These are phyloP conservation scores for Oncorhynchus masou DNA, from an alignment of 2,113 vertebrate species.

Conservation along the genomic window DNA sequence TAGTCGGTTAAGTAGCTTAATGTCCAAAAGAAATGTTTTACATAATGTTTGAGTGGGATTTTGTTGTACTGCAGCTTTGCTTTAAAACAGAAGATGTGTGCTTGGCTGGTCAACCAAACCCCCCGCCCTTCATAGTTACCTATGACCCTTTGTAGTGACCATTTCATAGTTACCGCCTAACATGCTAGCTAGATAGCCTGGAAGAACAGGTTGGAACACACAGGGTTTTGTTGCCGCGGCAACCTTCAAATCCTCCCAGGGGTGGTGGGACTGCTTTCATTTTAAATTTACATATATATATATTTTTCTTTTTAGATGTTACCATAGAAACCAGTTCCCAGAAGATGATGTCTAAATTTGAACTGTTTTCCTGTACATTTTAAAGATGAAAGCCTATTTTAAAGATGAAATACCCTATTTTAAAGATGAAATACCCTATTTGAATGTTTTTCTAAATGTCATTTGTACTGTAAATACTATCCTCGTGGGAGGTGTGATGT, in stretches of 20 bases:
- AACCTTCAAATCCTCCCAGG: constrained; percentile 11
- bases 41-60: constrained; percentile 76
- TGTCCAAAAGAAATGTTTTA: constrained; percentile 70
- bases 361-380: constrained; percentile 66
- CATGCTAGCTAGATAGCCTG: constrained; percentile 17
- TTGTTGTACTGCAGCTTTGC: constrained; percentile 75
- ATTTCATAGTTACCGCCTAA: too few relatives aligned
- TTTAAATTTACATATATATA: too few relatives aligned
- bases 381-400: constrained; percentile 69
- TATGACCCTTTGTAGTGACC: too few relatives aligned
- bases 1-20: constrained; percentile 68
- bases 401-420: constrained; percentile 67
- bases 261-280: constrained; percentile 45
- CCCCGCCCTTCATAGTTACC: too few relatives aligned
- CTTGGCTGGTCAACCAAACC: too few relatives aligned
- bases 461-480: constrained; percentile 88
- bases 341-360: constrained; percentile 58
- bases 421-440: constrained; percentile 68
- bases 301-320: too few relatives aligned
- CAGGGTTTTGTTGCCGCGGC: constrained; percentile 19
- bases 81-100: constrained; percentile 52
- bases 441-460: constrained; percentile 77
- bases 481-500: constrained; percentile 60
- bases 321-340: too few relatives aligned
- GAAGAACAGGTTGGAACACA: constrained; percentile 40